Base-by-base conservation (phyloP, 1,140 invertebrate species). In the Gryllus bimaculatus region DNA sequence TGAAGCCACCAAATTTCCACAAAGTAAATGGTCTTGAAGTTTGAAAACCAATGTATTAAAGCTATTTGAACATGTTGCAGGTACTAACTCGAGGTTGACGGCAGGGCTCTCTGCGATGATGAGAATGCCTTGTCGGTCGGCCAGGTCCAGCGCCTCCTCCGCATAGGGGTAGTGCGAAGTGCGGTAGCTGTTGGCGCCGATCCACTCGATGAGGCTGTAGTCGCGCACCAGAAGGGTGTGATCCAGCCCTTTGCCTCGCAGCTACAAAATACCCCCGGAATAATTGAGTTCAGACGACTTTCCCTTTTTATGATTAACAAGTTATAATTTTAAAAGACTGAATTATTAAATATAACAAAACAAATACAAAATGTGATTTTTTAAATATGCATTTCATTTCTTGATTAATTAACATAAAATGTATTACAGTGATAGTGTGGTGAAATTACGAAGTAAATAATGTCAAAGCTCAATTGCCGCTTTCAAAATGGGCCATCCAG, bases 151-250 rank as follows among this genome's bases (percentile, higher is more conserved):
- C 73, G 91, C 87, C 84, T 93, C 91, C 82, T 93, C 92, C 8
- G 90, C 88, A 83, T 93, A 93, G 6, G 92, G 92, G 82, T 93
- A 93, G 84, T 93, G 92, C 2, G 91, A 92, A 0, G 92, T 93
- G 7, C 92, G 85, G 83, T 91, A 91, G 78, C 88, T 88, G 83
- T 92, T 92, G 18, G 88, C 90, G 12, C 89, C 90, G 15, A 90
- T 84, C 91, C 92, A 93, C 81, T 89, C 88, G 18, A 93, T 83
- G 78, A 93, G 83, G 82, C 90, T 91, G 81, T 90, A 89, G 83
- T 93, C 92, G 84, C 90, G 89, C 0, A 88, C 85, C 74, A 91
- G 88, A 7, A 90, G 81, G 0, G 88, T 84, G 76, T 85, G 85
- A 83, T 92, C 90, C 47, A 91, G 84, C 7, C 90, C 91, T 83